phyloP scores from a whole-genome alignment of 2,888 invertebrate species.

The Microctonus hyperodae region DNA sequence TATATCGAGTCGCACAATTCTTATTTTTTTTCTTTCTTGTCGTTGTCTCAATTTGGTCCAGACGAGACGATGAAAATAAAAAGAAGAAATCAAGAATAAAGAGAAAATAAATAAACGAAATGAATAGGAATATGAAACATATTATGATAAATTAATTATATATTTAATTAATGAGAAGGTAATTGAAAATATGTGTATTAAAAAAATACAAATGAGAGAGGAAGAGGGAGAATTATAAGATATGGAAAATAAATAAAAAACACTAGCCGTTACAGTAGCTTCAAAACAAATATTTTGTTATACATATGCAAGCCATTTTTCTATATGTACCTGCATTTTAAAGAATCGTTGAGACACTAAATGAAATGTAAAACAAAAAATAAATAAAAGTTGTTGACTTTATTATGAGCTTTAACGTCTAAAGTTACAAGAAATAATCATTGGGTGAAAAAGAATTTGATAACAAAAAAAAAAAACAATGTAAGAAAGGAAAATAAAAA shows the following conservation, averaged over 20 bases:
- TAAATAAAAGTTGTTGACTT: conserved; percentile 38
- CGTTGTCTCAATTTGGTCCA: neutral
- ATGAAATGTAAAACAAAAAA: conserved; percentile 24
- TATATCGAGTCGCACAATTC: conserved; percentile 3
- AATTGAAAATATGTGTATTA: neutral
- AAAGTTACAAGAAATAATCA: conserved; percentile 34
- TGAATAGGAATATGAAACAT: neutral
- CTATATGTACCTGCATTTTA: conserved; percentile 45
- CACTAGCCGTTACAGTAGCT: conserved; percentile 39
- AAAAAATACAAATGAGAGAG: neutral
- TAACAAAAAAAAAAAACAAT: conserved; percentile 9
- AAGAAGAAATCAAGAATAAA: conserved; percentile 2
- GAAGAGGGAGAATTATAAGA: neutral
- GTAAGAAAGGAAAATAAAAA: conserved; percentile 9
- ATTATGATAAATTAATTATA: conserved; percentile 8
- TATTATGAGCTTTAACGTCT: conserved; percentile 42
- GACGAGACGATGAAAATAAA: neutral
- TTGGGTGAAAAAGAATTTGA: neutral
- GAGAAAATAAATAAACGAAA: neutral
- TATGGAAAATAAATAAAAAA: conserved; percentile 20
- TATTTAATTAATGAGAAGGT: neutral
- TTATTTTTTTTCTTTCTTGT: neutral
- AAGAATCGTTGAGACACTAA: conserved; percentile 41
- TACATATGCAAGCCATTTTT: conserved; percentile 43
- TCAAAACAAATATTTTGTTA: conserved; percentile 42